A percentile compares a stretch with the other conserved stretches of the same genome.
Conservation (phyloP, 2,797 vertebrate species). For the Malurus leucopterus region DNA sequence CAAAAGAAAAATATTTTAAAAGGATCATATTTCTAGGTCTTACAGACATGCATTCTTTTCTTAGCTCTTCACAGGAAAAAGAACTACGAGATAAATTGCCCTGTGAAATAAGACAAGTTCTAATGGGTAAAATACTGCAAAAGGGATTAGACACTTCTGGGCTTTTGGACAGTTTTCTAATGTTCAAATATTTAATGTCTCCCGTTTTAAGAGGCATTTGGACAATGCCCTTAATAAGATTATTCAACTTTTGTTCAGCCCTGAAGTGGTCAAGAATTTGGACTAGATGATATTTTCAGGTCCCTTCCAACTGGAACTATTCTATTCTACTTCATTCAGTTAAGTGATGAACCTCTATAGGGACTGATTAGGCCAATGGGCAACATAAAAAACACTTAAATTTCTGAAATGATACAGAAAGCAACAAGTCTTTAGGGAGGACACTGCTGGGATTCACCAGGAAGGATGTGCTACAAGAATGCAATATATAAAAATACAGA, state of each 20-base stretch:
- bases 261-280: not conserved
- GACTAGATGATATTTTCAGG: not conserved
- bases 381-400: not conserved
- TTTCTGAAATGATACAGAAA: not conserved
- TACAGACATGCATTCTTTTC: not conserved
- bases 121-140: not conserved
- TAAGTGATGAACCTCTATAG: not conserved
- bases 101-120: not conserved
- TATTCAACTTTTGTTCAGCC: not conserved
- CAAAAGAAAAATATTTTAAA: not conserved
- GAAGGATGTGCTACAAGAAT: not conserved
- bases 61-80: not conserved
- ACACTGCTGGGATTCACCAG: not conserved
- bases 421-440: accelerated
- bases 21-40: not conserved
- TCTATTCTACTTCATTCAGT: not conserved
- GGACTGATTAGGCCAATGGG: not conserved
- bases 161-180: not conserved
- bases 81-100: not conserved
- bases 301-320: not conserved
- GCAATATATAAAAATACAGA: not conserved
- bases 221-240: not conserved
- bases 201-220: not conserved
- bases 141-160: not conserved
- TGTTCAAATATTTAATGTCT: not conserved